Percentiles rank a stretch among this genome's conserved stretches.
phyloP scores from a whole-genome alignment of 2,113 vertebrate genomes.

The Rissa tridactyla region DNA sequence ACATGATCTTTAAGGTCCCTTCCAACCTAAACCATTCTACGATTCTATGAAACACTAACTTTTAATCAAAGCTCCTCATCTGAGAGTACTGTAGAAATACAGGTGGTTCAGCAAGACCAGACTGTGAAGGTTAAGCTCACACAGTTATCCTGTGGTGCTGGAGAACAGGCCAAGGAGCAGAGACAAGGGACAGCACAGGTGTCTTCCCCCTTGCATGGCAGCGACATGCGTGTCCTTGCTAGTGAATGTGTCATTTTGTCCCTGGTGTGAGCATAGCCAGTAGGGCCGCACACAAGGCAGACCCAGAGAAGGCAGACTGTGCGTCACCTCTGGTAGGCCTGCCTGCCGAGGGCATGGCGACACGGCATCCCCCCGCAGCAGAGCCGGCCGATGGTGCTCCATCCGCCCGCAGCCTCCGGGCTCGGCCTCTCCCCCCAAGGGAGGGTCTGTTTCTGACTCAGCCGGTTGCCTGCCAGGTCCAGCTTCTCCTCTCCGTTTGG shows the following conservation, averaged over 20 bases:
- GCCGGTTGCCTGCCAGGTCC: neutral
- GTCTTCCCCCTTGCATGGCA: neutral
- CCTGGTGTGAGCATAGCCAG: neutral
- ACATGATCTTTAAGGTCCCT: neutral
- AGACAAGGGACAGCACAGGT: neutral
- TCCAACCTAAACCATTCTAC: neutral
- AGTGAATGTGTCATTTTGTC: neutral
- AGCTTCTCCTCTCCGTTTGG: neutral
- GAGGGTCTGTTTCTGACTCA: slow-evolving; percentile 8
- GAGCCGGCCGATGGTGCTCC: neutral
- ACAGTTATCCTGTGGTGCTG: neutral
- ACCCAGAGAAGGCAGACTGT: neutral
- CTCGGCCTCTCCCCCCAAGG: neutral
- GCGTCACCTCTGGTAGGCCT: neutral
- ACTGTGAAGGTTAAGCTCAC: neutral
- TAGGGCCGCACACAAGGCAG: neutral
- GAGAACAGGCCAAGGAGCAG: neutral
- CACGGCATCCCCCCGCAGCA: neutral
- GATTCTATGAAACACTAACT: neutral
- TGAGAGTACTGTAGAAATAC: neutral
- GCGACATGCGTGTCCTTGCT: neutral
- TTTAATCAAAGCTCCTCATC: neutral
- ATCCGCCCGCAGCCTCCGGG: neutral
- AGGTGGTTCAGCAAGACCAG: neutral
- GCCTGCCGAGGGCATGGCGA: neutral